These are phyloP conservation scores for Papilio polyxenes DNA, from an alignment of 1,140 invertebrate genomes.

Conservation along the genomic window DNA sequence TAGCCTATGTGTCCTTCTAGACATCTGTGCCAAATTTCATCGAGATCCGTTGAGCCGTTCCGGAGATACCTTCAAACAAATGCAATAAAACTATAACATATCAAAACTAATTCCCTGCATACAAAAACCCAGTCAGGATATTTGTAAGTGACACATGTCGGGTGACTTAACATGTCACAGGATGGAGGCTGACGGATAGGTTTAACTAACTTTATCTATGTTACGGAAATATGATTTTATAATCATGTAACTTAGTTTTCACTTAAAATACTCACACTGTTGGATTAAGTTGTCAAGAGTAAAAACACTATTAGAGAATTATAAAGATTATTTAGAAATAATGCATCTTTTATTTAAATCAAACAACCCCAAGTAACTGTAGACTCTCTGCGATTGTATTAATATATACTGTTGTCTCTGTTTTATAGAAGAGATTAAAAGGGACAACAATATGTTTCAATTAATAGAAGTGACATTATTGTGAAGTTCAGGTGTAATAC, in stretches of 20 bases:
- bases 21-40: no score
- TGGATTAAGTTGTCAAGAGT: neutral
- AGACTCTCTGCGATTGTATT: no score
- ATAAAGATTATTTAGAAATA: no score
- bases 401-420: no score
- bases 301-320: no score
- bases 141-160: constrained; percentile 2
- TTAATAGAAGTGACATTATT: no score
- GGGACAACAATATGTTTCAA: no score
- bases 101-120: neutral
- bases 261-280: neutral
- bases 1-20: no score
- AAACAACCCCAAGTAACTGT: neutral
- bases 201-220: constrained; percentile 4
- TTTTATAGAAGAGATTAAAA: no score
- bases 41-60: no score
- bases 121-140: neutral
- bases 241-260: neutral
- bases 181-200: neutral
- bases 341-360: neutral
- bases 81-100: neutral
- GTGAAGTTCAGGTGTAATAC: no score
- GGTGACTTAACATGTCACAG: neutral
- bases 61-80: neutral
- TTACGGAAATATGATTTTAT: neutral